phyloP scores from a whole-genome alignment of 2,113 vertebrate species.

The Calcarius ornatus region DNA sequence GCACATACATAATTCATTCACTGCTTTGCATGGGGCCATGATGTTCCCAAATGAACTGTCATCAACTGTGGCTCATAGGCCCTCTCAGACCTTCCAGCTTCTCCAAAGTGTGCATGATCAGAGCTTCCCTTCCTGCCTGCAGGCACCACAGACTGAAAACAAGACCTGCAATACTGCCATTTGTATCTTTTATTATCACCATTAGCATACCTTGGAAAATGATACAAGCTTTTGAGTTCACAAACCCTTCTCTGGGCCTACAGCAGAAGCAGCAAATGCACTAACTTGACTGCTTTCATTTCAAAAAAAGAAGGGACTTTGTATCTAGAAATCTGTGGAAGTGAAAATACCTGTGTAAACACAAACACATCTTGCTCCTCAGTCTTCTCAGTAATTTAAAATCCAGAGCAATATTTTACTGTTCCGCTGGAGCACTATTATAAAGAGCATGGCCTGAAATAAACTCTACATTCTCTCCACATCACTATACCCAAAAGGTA shows the following conservation, averaged over 20 bases:
- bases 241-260: background rate
- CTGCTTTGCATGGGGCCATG: background rate
- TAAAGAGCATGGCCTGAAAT: background rate
- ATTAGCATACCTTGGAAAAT: background rate
- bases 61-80: background rate
- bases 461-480: background rate
- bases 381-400: background rate
- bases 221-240: background rate
- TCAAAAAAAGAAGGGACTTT: background rate
- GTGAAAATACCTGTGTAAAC: background rate
- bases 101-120: background rate
- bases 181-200: background rate
- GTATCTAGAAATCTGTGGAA: background rate
- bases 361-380: background rate
- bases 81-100: background rate
- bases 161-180: background rate
- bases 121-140: background rate
- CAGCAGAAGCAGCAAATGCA: background rate
- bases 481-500: background rate
- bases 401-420: background rate
- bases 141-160: background rate
- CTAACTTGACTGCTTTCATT: background rate
- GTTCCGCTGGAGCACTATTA: fast-evolving
- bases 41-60: background rate
- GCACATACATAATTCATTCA: background rate